Evolutionary conservation across 2,113 vertebrate species (phyloP).

Genomic region (Chunga burmeisteri): DNA sequence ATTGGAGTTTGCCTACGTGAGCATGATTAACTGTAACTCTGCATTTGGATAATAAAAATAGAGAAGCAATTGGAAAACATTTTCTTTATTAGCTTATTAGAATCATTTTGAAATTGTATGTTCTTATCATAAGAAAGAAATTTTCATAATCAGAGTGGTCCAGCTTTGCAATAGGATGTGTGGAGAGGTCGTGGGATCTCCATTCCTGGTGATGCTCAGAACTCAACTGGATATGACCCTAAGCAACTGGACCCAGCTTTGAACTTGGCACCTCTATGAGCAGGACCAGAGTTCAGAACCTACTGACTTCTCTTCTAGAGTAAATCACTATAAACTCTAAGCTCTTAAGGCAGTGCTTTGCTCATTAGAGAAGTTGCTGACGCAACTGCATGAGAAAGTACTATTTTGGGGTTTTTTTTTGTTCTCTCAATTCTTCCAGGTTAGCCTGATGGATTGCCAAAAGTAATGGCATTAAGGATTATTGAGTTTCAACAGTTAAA

Average conservation of each 20-base stretch:
- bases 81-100: background rate
- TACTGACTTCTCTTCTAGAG: background rate
- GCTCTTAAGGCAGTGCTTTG: background rate
- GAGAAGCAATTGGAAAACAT: background rate
- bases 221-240: background rate
- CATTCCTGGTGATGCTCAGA: background rate
- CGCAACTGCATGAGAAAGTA: background rate
- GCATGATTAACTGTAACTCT: background rate
- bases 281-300: background rate
- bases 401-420: background rate
- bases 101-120: background rate
- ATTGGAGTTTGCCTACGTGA: background rate
- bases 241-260: background rate
- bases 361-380: background rate
- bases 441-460: background rate
- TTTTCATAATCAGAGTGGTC: background rate
- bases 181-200: background rate
- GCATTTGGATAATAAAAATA: background rate
- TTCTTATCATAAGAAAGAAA: background rate
- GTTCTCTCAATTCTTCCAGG: background rate
- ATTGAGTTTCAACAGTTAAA: background rate
- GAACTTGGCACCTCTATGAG: background rate
- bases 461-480: background rate
- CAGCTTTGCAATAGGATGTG: background rate
- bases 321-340: background rate